These are phyloP conservation scores for Microtus ochrogaster DNA, from an alignment of 2,113 vertebrate species.

Conservation along the genomic window DNA sequence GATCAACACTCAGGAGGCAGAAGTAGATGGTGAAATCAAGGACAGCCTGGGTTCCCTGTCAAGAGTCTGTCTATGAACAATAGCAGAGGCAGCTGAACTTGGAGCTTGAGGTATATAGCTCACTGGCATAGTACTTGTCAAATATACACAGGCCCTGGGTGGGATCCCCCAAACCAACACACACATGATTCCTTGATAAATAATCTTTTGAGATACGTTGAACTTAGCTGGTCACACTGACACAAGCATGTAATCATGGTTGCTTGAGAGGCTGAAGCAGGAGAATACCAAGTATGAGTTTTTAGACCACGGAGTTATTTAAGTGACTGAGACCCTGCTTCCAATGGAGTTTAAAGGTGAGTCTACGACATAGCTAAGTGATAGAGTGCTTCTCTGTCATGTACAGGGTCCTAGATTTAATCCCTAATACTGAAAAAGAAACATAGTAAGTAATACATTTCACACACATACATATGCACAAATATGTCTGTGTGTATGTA, in stretches of 20 bases:
- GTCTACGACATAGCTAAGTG: neutral
- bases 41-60: neutral
- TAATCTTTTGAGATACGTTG: neutral
- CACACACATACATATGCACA: too few relatives aligned
- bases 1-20: neutral
- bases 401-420: neutral
- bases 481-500: too few relatives aligned
- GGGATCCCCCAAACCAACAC: neutral
- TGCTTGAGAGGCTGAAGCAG: neutral
- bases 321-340: neutral
- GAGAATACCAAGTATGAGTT: neutral
- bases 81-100: neutral
- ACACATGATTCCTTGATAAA: neutral
- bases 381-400: too few relatives aligned
- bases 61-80: neutral
- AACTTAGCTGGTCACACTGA: neutral
- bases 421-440: neutral
- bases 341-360: too few relatives aligned
- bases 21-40: neutral
- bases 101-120: neutral
- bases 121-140: neutral
- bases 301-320: neutral
- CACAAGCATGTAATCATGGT: neutral
- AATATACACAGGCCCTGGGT: neutral
- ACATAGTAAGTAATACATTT: neutral